phyloP scores from a whole-genome alignment of 2,113 vertebrate species.

The Kryptolebias marmoratus region DNA sequence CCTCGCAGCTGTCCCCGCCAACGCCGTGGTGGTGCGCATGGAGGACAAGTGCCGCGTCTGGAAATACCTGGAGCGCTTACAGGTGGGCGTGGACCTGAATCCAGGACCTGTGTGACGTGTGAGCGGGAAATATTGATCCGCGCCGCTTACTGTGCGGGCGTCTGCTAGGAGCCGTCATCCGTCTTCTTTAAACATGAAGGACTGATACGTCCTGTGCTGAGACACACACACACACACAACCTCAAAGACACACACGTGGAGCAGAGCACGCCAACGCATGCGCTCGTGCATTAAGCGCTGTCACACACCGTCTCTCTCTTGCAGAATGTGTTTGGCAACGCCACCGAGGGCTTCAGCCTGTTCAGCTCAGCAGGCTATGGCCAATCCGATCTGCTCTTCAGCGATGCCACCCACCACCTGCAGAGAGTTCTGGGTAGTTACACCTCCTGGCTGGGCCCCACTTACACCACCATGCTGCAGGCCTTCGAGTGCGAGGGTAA shows the following conservation, averaged over 20 bases:
- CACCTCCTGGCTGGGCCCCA: conserved; percentile 81
- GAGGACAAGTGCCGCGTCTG: conserved; percentile 83
- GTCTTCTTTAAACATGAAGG: conserved; percentile 24
- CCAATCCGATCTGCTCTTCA: conserved; percentile 79
- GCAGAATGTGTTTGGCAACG: conserved; percentile 78
- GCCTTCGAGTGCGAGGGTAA: conserved; percentile 85
- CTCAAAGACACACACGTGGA: conserved; percentile 8
- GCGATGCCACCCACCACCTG: conserved; percentile 79
- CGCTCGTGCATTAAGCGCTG: conserved; percentile 36
- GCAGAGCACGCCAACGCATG: conserved; percentile 25
- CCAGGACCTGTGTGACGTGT: conserved; percentile 9
- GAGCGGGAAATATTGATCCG: conserved; percentile 40
- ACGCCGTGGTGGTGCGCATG: conserved; percentile 81
- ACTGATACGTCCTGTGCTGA: conserved; percentile 21
- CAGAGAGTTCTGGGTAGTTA: conserved; percentile 81
- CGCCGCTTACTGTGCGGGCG: conserved; percentile 12
- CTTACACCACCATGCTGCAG: conserved; percentile 78
- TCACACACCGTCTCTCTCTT: conserved; percentile 38
- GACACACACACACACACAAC: conserved; percentile 33
- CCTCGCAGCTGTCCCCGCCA: conserved; percentile 80
- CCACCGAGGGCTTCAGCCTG: conserved; percentile 78
- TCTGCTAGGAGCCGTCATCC: conserved; percentile 41
- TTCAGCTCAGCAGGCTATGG: conserved; percentile 80
- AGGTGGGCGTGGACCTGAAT: conserved; percentile 61
- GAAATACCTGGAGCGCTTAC: conserved; percentile 83